Base-by-base conservation (phyloP, 2,888 invertebrate genomes). In the Pachycephus smyrnensis region DNA sequence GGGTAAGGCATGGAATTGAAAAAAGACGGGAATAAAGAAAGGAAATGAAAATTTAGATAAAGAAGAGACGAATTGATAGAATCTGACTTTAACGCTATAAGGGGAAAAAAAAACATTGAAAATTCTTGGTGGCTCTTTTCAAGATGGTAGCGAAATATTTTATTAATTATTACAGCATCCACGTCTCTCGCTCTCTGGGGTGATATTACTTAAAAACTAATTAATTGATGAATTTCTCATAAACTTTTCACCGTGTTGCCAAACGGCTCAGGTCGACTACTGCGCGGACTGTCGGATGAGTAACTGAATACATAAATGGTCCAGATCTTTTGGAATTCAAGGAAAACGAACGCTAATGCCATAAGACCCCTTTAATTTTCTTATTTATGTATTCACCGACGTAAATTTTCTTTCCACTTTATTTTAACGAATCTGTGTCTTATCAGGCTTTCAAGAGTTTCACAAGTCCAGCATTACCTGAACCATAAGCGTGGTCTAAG, bases 191-290 rank as follows among this genome's bases (percentile, higher is more conserved):
- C 9, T 23, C 40, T 23, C 12, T 1, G 23, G 40, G 12, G 40
- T 0, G 6, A 23, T 23, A 23, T 23, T 23, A 23, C 9, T 55
- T 55, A 40, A 69, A 73, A 68, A 69, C 30, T 77, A 77, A 80
- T 76, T 75, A 80, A 75, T 74, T 77, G 73, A 36, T 75, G 40
- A 79, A 73, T 77, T 31, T 40, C 73, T 33, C 73, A 30, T 9
- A 69, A 71, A 79, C 75, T 77, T 79, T 79, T 40, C 12, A 37
- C 37, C 3, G 37, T 12, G 12, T 37, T 40, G 40, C 40, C 40
- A 40, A 15, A 6, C 2, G 40, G 40, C 40, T 40, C 40, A 15
- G 36, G 3, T 36, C 36, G 33, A 4, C 35, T 35, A 9, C 9
- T 35, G 40, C 3, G 0, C 4, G 12, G 40, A 2, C 6, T 6